Evolutionary conservation across 1,140 invertebrate species (phyloP), one percentile per base, ranked within the genome.

Genomic region (Homarus americanus): DNA sequence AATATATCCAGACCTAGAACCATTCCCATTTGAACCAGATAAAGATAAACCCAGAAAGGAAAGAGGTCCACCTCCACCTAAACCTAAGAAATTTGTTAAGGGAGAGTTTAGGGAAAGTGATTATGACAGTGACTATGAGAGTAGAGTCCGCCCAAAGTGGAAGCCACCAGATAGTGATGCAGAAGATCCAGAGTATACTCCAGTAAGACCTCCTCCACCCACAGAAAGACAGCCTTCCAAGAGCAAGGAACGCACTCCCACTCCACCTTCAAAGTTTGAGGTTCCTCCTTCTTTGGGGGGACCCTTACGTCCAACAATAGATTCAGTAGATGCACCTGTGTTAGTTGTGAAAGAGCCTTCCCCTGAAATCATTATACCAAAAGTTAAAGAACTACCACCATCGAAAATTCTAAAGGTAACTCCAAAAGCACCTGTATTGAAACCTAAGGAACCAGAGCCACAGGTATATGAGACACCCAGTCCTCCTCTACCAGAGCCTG

Each of bases 101-200:
- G 96, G 96, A 10, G 96, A 96, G 86, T 96, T 96, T 86, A 94
- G 95, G 0, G 96, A 97, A 92, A 96, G 96, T 66, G 96, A 97
- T 91, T 97, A 97, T 92, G 96, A 97, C 91, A 96, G 96, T 93
- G 96, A 97, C 91, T 94, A 92, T 83, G 93, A 93, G 72, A 87
- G 86, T n/a, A 85, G 86, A 85, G 86, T 93, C 40, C 85, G 82
- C 15, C 93, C 93, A 1, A 93, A 92, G 36, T 93, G 93, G 93
- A 87, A 91, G 24, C 93, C 93, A 58, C 49, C 69, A 24, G 90
- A 92, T 24, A 88, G 91, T 82, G 92, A 92, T 63, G 84, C 24
- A n/a, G 87, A 91, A 58, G 92, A 92, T 40, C 87, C 84, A 38
- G 86, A 91, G n/a, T 92, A 91, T 79, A 88, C 89, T 15, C 82